Evolutionary conservation across 2,113 vertebrate species (phyloP).

Genomic region (Ageneiosus marmoratus): DNA sequence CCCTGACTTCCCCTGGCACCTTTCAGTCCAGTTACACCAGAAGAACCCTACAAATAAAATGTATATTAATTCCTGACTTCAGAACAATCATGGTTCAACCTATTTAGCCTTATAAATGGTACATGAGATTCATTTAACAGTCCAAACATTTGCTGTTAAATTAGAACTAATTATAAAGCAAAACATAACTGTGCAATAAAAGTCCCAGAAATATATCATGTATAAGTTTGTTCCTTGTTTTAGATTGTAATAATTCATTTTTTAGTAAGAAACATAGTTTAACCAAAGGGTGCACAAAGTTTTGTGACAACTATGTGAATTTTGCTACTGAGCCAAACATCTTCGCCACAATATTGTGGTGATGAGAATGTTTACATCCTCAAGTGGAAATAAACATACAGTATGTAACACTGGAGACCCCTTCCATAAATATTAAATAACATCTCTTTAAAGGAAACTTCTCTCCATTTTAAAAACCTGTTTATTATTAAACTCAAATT

Average conservation of each 20-base stretch:
- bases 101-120: not conserved
- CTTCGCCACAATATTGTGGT: too few species aligned
- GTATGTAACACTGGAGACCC: too few species aligned
- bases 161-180: too few species aligned
- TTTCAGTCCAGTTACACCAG: slow-evolving; percentile 90
- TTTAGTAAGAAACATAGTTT: not conserved
- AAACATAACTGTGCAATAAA: too few species aligned
- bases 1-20: slow-evolving; percentile 95
- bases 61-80: not conserved
- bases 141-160: too few species aligned
- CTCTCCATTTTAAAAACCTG: too few species aligned
- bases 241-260: not conserved
- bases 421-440: too few species aligned
- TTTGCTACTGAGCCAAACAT: not conserved
- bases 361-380: too few species aligned
- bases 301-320: not conserved
- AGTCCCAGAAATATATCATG: too few species aligned
- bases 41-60: slow-evolving; percentile 77
- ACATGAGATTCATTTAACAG: not conserved
- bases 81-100: not conserved
- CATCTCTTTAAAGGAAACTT: not conserved
- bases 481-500: too few species aligned
- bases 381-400: not conserved
- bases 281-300: not conserved
- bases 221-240: too few species aligned